Conservation (phyloP, 2,113 vertebrate genomes). For the Stegastes partitus region DNA sequence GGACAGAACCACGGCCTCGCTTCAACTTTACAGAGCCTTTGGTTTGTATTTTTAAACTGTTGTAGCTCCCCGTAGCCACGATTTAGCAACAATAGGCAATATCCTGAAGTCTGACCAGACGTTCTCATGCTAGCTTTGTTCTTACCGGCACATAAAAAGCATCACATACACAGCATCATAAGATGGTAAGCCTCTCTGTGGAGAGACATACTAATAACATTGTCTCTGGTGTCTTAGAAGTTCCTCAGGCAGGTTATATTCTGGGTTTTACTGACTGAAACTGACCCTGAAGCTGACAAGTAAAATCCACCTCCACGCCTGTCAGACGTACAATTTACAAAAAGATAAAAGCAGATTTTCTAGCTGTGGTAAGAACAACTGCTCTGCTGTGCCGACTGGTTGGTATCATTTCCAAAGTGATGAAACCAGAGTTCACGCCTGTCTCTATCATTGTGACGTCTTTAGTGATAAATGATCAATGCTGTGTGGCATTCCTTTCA, state of each 20-base stretch:
- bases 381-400: neutral
- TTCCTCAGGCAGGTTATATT: neutral
- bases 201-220: neutral
- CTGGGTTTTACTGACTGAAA: slow-evolving; percentile 21
- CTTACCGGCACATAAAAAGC: neutral
- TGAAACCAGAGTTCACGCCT: neutral
- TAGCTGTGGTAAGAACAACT: neutral
- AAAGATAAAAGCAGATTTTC: slow-evolving; percentile 17
- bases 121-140: neutral
- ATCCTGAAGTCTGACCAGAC: neutral
- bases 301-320: slow-evolving; percentile 8
- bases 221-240: slow-evolving; percentile 7
- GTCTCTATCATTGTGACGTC: neutral
- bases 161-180: neutral
- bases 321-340: neutral
- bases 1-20: slow-evolving; percentile 12
- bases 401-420: neutral
- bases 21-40: neutral
- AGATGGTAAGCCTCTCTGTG: neutral
- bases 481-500: neutral
- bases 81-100: neutral
- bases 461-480: neutral
- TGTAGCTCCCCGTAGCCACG: neutral
- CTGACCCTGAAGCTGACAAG: slow-evolving; percentile 13
- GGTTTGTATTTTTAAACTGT: slow-evolving; percentile 22